Percentiles rank a stretch among this genome's conserved stretches.
Evolutionary conservation across 2,797 vertebrate species (phyloP).

Genomic region (Carapus acus): DNA sequence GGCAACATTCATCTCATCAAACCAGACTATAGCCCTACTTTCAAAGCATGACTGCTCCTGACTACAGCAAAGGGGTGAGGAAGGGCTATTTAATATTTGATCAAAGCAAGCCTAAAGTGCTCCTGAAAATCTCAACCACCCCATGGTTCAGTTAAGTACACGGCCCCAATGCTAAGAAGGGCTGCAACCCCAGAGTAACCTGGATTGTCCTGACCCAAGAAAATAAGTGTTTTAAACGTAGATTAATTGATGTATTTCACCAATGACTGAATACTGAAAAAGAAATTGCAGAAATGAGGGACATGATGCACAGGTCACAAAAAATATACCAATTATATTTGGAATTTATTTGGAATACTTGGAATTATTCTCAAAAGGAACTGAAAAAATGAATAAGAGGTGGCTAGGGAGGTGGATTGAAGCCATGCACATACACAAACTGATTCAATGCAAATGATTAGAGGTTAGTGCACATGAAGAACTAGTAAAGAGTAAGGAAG

Average conservation of each 20-base stretch:
- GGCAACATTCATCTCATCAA: constrained; percentile 24
- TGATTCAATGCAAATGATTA: too few species aligned
- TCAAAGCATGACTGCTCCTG: constrained; percentile 50
- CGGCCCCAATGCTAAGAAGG: constrained; percentile 41
- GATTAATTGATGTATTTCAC: constrained; percentile 60
- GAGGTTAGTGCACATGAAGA: too few species aligned
- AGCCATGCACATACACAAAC: too few species aligned
- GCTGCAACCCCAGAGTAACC: constrained; percentile 30
- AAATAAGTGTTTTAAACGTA: constrained; percentile 46
- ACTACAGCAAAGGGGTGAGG: constrained; percentile 33
- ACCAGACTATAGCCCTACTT: constrained; percentile 37
- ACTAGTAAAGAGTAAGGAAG: too few species aligned
- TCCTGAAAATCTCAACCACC: constrained; percentile 53
- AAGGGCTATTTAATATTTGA: constrained; percentile 45
- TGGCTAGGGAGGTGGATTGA: too few species aligned
- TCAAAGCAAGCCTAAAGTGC: constrained; percentile 59
- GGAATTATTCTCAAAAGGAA: constrained; percentile 48
- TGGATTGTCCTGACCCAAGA: constrained; percentile 41
- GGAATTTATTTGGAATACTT: constrained; percentile 40
- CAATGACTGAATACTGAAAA: constrained; percentile 48
- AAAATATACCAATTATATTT: constrained; percentile 59
- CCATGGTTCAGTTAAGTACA: constrained; percentile 54
- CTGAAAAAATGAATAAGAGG: too few species aligned
- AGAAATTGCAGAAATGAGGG: constrained; percentile 24
- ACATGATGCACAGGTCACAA: constrained; percentile 51